These are phyloP conservation scores for Rhegmatorhina hoffmannsi DNA, from an alignment of 2,113 vertebrate genomes.

Conservation along the genomic window DNA sequence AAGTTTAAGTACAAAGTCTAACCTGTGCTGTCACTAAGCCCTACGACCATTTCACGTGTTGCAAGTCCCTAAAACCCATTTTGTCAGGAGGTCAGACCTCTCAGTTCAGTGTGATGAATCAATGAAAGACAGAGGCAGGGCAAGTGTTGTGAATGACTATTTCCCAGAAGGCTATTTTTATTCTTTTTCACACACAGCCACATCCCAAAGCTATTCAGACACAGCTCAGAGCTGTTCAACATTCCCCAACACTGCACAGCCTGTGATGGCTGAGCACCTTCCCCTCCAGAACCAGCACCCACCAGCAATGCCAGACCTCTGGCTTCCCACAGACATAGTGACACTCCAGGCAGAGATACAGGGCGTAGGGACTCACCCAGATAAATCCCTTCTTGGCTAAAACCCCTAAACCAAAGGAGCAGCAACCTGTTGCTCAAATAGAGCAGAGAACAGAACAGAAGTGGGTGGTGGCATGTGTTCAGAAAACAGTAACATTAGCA, in stretches of 20 bases:
- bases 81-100: neutral
- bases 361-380: neutral
- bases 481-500: neutral
- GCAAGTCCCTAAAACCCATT: neutral
- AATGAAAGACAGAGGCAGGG: neutral
- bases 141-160: neutral
- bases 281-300: neutral
- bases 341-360: neutral
- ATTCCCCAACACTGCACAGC: neutral
- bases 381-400: neutral
- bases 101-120: neutral
- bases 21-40: neutral
- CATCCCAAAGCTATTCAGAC: neutral
- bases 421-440: neutral
- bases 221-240: neutral
- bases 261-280: neutral
- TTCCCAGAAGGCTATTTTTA: neutral
- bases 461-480: neutral
- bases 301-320: neutral
- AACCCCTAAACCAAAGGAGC: neutral
- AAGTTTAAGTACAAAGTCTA: conserved; percentile 46
- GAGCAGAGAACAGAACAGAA: neutral
- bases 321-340: neutral
- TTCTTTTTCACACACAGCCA: neutral
- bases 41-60: neutral